Conservation (phyloP, 2,888 invertebrate genomes). For the Osmoderma eremita region DNA sequence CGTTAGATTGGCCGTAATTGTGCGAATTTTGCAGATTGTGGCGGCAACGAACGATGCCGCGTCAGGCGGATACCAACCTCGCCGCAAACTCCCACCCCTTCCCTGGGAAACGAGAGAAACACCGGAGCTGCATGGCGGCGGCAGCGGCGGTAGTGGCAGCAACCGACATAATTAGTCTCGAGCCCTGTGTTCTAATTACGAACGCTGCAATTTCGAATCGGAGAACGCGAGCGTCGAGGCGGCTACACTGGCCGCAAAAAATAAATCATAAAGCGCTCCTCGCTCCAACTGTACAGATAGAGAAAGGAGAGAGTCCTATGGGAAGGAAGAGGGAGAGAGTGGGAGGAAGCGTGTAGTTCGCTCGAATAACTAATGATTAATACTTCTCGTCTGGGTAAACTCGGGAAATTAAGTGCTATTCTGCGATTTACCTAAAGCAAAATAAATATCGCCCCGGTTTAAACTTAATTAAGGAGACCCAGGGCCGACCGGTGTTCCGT, state of each 20-base stretch:
- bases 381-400: slow-evolving; percentile 43
- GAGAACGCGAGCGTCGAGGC: background rate
- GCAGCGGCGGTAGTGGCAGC: background rate
- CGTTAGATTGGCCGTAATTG: background rate
- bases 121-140: background rate
- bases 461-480: slow-evolving; percentile 12
- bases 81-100: background rate
- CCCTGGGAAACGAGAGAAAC: background rate
- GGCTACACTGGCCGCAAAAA: slow-evolving; percentile 44
- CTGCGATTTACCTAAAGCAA: slow-evolving; percentile 17
- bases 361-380: slow-evolving; percentile 52
- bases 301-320: too few relatives aligned
- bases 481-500: background rate
- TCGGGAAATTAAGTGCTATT: slow-evolving; percentile 16
- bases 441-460: slow-evolving; percentile 20
- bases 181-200: slow-evolving; percentile 54
- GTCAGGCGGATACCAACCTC: background rate
- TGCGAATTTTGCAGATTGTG: slow-evolving; percentile 10
- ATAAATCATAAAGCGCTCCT: slow-evolving; percentile 52
- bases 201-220: slow-evolving; percentile 55
- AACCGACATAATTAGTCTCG: slow-evolving; percentile 54
- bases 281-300: too few relatives aligned
- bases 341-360: slow-evolving; percentile 49
- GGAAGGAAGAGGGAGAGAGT: too few relatives aligned
- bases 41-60: too few relatives aligned